A percentile compares a stretch with the other conserved stretches of the same genome.
Evolutionary conservation across 2,113 vertebrate species (phyloP).

Genomic region (Notiomystis cincta): DNA sequence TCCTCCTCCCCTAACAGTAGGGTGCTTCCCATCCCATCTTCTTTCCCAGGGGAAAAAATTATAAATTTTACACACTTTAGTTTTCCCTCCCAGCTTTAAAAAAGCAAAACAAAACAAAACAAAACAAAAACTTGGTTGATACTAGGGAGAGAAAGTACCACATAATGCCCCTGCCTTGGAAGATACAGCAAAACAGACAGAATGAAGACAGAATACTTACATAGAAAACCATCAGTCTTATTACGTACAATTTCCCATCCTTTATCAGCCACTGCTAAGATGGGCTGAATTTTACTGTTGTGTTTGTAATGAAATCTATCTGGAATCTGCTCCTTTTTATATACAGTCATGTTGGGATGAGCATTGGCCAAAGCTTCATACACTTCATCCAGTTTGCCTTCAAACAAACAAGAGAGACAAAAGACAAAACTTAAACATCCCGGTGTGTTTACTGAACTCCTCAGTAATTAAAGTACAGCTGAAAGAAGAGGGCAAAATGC

Average conservation of each 20-base stretch:
- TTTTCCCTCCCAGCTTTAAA: not conserved
- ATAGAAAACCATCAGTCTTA: conserved; percentile 72
- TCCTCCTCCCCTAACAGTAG: not conserved
- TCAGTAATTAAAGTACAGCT: not conserved
- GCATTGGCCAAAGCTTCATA: conserved; percentile 76
- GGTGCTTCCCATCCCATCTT: not conserved
- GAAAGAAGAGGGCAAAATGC: not conserved
- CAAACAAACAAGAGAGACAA: not conserved
- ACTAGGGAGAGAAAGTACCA: not conserved
- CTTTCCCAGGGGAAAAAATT: not conserved
- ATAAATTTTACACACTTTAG: not conserved
- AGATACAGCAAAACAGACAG: not conserved
- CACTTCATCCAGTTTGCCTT: conserved; percentile 85
- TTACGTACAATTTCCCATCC: conserved; percentile 87
- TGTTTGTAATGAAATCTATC: conserved; percentile 81
- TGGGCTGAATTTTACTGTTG: conserved; percentile 84
- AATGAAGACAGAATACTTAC: conserved; percentile 71
- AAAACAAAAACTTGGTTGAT: not conserved
- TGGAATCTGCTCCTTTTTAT: conserved; percentile 85
- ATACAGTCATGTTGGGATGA: conserved; percentile 85
- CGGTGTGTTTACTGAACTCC: not conserved
- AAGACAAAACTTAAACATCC: not conserved
- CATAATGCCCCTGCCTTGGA: not conserved
- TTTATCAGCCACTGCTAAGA: conserved; percentile 82
- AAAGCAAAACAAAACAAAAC: no score